Evolutionary conservation across 2,888 invertebrate genomes (phyloP), one percentile per base, ranked within the genome.

Genomic region (Pristionchus japonicus): DNA sequence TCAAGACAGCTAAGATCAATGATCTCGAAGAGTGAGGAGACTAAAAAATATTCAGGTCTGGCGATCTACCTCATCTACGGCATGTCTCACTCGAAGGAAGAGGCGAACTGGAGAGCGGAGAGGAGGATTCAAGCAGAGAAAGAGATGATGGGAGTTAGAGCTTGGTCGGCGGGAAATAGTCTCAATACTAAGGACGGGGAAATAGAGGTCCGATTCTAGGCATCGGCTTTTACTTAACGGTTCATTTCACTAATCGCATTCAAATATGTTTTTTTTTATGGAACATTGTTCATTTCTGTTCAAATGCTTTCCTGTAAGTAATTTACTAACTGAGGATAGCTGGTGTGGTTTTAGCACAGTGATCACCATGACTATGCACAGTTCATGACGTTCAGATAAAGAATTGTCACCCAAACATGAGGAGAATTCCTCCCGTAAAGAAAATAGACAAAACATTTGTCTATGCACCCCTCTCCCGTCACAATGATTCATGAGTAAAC

Each of bases 21-120:
- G 9, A 52, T 52, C 6, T 17, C 17, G 49, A 49, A 13, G 13
- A 47, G 9, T 11, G 6, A 47, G 47, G 17, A 20, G 52, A 17
- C 17, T 13, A 52, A 47, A 47, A 47, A 9, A 15, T 20, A 31
- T 34, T 27, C 31, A 67, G 64, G 64, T 17, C 34, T 67, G 4
- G 84, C 57, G 11, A 84, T 84, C 84, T 84, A 84, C n/a, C n/a
- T 84, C 57, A 34, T 84, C 31, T 84, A 84, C 31, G 84, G 84
- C 23, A 84, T 84, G 57, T 57, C 57, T 9, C 84, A 84, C 20
- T 84, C 84, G 34, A 84, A 84, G 11, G 84, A 84, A 37, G 84
- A 84, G 40, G 3, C n/a, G 17, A 9, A 27, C 2, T 84, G 84
- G 57, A 84, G 61, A 15, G 83, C 43, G 20, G 11, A 34, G n/a